Percentiles rank a stretch among this genome's conserved stretches.
phyloP scores from a whole-genome alignment of 2,113 vertebrate genomes.

The Pithys albifrons region DNA sequence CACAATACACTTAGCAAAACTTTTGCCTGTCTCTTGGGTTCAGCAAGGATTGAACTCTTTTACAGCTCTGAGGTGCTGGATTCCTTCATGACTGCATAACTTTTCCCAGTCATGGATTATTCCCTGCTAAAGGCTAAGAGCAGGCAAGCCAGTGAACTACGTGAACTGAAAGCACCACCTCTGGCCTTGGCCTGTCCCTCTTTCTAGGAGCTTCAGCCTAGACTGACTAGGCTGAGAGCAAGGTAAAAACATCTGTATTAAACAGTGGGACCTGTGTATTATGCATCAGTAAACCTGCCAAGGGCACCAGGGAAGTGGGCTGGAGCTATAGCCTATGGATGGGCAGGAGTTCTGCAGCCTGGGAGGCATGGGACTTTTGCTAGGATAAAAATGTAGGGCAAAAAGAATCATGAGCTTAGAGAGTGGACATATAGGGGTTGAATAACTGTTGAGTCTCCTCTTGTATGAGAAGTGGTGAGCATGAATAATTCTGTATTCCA shows the following conservation, averaged over 20 bases:
- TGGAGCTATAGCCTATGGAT: background rate
- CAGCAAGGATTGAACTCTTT: background rate
- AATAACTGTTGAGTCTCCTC: background rate
- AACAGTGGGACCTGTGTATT: background rate
- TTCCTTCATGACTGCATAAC: background rate
- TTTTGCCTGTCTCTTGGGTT: background rate
- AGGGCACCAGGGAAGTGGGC: background rate
- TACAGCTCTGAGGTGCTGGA: background rate
- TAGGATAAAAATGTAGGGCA: background rate
- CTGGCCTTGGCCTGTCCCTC: background rate
- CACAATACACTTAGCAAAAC: background rate
- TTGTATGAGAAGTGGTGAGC: background rate
- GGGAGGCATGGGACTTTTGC: background rate
- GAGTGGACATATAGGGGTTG: background rate
- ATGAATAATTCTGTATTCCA: background rate
- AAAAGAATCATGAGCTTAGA: background rate
- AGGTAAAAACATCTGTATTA: background rate
- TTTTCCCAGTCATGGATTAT: background rate
- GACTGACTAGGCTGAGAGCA: background rate
- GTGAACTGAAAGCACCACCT: background rate
- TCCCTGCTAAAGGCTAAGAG: background rate
- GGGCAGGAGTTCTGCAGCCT: background rate
- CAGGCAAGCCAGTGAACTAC: background rate
- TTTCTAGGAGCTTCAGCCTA: background rate
- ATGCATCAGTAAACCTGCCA: background rate